Evolutionary conservation across 2,113 vertebrate genomes (phyloP), one percentile per base, ranked within the genome.

Genomic region (Macrotus californicus): DNA sequence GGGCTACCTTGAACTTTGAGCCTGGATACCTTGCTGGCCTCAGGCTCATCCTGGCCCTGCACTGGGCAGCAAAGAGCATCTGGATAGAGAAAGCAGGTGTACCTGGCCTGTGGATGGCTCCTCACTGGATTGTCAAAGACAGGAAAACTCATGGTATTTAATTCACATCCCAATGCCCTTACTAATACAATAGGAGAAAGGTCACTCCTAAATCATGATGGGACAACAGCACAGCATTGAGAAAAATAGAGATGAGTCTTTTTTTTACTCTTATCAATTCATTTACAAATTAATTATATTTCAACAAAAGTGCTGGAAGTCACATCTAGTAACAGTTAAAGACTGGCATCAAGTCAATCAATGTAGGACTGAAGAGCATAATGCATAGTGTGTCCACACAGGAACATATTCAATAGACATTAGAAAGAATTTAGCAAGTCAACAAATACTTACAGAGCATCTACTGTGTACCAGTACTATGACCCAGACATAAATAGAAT

Each of bases 1-100:
- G 6, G 6, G 4, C 11, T 7, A 3, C 89, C 31, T 18, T 52
- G 67, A 75, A 15, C n/a, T 48, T 76, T 15, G 29, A 43, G 22
- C 12, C 0, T 29, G 7, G 22, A 31, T 5, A 6, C 72, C 83
- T 31, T 5, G 0, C 12, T 26, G 34, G 24, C 46, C 34, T 48
- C 12, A 1, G 2, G 4, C 54, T 67, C 29, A 43, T 29, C 43
- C 14, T 36, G 13, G 12, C 24, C 36, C 31, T 14, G 41, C 7
- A 59, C 9, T 21, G 9, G 24, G 48, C 15, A 69, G 19, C 11
- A 75, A 22, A 46, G 6, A 26, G n/a, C 46, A 29, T 73, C 34
- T 1, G 1, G 6, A 10, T 16, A 2, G 22, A 19, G 70, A 54
- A 54, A 54, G 64, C 26, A 21, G 66, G 69, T n/a, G 39, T 1